Evolutionary conservation across 2,113 vertebrate genomes (phyloP).

Genomic region (Canis aureus): DNA sequence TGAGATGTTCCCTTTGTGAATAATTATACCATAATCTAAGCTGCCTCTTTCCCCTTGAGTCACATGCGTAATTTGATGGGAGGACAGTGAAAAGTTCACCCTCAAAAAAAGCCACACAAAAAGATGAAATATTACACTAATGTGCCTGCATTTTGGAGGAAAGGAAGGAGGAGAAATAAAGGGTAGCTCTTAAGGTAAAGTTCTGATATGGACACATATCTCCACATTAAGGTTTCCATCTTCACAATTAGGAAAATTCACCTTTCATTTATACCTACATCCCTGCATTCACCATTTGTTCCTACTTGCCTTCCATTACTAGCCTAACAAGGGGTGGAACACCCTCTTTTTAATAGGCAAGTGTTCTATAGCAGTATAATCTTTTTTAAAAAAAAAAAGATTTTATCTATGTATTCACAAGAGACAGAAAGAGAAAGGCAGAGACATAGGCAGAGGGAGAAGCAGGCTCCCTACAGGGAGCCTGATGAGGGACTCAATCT

Average conservation of each 20-base stretch:
- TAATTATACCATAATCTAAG: constrained; percentile 70
- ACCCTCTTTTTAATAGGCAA: not conserved
- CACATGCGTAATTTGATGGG: constrained; percentile 60
- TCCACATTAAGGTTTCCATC: not conserved
- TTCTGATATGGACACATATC: not conserved
- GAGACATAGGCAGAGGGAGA: too few species aligned
- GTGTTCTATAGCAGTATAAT: not conserved
- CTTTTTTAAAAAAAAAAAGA: not conserved
- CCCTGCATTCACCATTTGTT: not conserved
- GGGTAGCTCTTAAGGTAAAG: not conserved
- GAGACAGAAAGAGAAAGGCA: too few species aligned
- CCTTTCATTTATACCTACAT: not conserved
- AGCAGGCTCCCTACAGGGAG: too few species aligned
- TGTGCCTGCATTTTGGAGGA: not conserved
- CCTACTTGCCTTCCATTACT: constrained; percentile 9
- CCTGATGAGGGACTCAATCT: too few species aligned
- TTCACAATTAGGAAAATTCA: constrained; percentile 48
- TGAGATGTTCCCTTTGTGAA: constrained; percentile 60
- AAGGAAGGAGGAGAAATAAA: not conserved
- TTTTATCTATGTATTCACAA: too few species aligned
- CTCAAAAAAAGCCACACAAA: not conserved
- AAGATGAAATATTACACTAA: constrained; percentile 8
- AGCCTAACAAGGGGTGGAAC: constrained; percentile 18
- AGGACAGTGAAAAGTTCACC: constrained; percentile 52
- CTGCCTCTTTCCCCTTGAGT: constrained; percentile 59